Evolutionary conservation across 2,888 invertebrate species (phyloP).

Genomic region (Aphodius granarius): DNA sequence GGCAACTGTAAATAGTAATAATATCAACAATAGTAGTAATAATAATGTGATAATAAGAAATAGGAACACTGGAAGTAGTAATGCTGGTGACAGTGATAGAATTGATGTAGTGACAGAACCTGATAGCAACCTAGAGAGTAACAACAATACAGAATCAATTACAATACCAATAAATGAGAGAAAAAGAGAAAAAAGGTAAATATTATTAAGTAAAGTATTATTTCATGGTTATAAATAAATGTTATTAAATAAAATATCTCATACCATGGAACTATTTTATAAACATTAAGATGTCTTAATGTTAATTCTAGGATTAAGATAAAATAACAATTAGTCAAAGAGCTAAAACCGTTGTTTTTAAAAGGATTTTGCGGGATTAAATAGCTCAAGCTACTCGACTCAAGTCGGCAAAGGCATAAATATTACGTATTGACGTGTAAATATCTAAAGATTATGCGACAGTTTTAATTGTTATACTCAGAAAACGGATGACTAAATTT

Average conservation of each 20-base stretch:
- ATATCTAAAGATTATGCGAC: neutral
- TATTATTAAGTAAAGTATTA: neutral
- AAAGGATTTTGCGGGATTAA: neutral
- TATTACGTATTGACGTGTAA: neutral
- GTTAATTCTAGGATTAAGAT: neutral
- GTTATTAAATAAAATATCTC: neutral
- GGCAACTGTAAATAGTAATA: slow-evolving; percentile 1
- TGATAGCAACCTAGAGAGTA: neutral
- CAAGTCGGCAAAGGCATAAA: neutral
- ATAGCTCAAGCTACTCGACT: too few relatives aligned
- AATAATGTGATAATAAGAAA: neutral
- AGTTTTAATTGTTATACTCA: neutral
- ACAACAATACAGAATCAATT: neutral
- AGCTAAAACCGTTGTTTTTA: neutral
- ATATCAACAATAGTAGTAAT: neutral
- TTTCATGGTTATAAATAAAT: too few relatives aligned
- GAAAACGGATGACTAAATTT: neutral
- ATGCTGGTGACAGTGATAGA: slow-evolving; percentile 17
- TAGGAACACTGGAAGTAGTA: neutral
- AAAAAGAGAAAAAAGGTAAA: slow-evolving; percentile 23
- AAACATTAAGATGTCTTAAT: neutral
- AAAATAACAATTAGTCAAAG: neutral
- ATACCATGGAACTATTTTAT: too few relatives aligned
- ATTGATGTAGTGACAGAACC: slow-evolving; percentile 23
- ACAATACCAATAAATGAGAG: slow-evolving; percentile 7